These are phyloP conservation scores for Chloroceryle inda DNA, from an alignment of 2,797 vertebrate genomes.

Conservation along the genomic window DNA sequence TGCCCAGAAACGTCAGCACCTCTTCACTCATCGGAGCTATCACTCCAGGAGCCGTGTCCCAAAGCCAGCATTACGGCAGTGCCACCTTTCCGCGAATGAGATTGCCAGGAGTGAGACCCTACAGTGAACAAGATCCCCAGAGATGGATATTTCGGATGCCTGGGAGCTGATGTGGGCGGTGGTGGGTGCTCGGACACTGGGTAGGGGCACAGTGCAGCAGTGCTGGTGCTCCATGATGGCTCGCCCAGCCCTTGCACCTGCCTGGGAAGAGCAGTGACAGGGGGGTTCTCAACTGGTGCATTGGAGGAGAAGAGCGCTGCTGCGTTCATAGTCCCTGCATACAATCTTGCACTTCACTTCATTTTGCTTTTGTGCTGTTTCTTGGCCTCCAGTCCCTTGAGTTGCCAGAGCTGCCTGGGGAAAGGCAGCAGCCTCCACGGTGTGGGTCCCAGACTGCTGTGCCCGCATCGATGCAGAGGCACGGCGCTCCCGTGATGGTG, in stretches of 20 bases:
- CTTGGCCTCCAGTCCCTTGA: neutral
- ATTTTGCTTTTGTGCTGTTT: neutral
- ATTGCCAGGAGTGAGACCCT: neutral
- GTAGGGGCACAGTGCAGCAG: neutral
- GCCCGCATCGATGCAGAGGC: neutral
- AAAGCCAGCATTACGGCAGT: neutral
- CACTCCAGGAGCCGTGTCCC: accelerated
- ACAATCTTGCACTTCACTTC: accelerated
- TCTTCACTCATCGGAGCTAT: neutral
- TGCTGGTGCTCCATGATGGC: accelerated
- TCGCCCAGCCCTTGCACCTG: accelerated
- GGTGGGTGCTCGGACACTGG: neutral
- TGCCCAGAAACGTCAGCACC: neutral
- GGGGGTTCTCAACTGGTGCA: neutral
- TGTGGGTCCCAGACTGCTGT: neutral
- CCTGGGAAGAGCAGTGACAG: neutral
- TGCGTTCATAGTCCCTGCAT: neutral
- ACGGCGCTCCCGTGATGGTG: neutral
- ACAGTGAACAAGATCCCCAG: neutral
- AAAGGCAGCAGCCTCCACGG: accelerated
- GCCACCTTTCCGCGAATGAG: neutral
- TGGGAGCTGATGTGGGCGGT: neutral
- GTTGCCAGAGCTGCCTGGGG: neutral
- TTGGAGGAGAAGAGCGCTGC: neutral
- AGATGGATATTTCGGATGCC: too few species aligned